These are phyloP conservation scores for Ranitomeya variabilis DNA, from an alignment of 2,113 vertebrate genomes.

Conservation along the genomic window DNA sequence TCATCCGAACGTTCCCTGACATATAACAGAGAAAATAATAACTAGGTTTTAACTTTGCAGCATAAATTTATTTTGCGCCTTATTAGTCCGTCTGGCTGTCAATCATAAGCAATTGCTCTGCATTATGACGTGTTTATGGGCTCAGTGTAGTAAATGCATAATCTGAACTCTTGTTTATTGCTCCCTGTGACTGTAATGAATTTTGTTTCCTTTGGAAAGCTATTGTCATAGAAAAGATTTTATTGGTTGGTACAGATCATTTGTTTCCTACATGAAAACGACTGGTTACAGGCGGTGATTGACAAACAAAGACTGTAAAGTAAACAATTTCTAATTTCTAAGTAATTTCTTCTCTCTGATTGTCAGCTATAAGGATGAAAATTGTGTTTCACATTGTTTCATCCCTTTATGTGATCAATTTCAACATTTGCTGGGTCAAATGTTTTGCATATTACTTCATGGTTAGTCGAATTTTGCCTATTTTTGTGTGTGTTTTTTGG, in stretches of 20 bases:
- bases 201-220: background rate
- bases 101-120: background rate
- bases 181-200: background rate
- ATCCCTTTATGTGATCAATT: too few species aligned
- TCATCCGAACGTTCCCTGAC: background rate
- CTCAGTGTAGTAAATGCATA: background rate
- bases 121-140: constrained; percentile 1
- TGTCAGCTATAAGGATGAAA: too few species aligned
- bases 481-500: too few species aligned
- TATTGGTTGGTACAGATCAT: background rate
- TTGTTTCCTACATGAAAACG: background rate
- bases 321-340: too few species aligned
- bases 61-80: background rate
- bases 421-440: too few species aligned
- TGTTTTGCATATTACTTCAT: too few species aligned
- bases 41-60: background rate
- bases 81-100: background rate
- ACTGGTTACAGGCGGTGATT: background rate
- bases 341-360: too few species aligned
- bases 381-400: too few species aligned
- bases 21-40: background rate
- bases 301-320: too few species aligned
- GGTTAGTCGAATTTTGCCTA: too few species aligned
- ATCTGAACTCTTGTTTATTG: background rate
- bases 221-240: background rate